Base-by-base conservation (phyloP, 2,888 invertebrate species). In the Lysandra bellargus region DNA sequence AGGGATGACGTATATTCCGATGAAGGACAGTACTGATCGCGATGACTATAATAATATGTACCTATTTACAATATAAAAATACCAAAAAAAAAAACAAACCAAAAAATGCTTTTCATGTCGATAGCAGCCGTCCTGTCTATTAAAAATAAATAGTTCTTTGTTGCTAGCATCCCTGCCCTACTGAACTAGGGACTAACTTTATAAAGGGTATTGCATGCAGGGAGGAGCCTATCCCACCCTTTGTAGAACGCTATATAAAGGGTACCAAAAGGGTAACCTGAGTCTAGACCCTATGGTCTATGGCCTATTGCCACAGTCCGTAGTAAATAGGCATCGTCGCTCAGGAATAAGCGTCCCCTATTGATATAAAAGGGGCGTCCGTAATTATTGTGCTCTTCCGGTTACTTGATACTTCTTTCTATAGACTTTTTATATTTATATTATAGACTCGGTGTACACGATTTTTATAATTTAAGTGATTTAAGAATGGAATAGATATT, bases 1-100 rank as follows among this genome's bases (percentile, higher is more conserved):
- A 86, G 87, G 73, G 93, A 93, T 78, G 93, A 94, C 72, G 83
- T 91, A 9, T 69, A 69, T 9, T 94, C 94, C 0, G 92, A 93
- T 0, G 92, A 94, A 79, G 80, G 33, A 12, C 9, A 14, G 1
- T 69, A 14, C 69, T 69, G 33, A 69, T 64, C 7, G 61, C 61
- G 23, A 60, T n/a, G 23, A 64, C 64, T 64, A 4, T 64, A 61
- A 4, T 64, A 61, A 61, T 61, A 61, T 30, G 1, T 30, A 33
- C 4, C 1, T 17, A 57, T 9, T 49, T 3, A 53, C 2, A 53
- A 53, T 14, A 14, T 17, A 57, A 57, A 57, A 57, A 57, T 14
- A 49, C 12, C 6, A 53, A 53, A 40, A 40, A 5, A 5, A 40
- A 40, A 44, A 44, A 12, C 9, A 49, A 49, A 3, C 9, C 9